These are phyloP conservation scores for Pseudorhiza aurosa DNA, from an alignment of 30 jellyfish, hydroid and myxozoan genomes.

Conservation along the genomic window DNA sequence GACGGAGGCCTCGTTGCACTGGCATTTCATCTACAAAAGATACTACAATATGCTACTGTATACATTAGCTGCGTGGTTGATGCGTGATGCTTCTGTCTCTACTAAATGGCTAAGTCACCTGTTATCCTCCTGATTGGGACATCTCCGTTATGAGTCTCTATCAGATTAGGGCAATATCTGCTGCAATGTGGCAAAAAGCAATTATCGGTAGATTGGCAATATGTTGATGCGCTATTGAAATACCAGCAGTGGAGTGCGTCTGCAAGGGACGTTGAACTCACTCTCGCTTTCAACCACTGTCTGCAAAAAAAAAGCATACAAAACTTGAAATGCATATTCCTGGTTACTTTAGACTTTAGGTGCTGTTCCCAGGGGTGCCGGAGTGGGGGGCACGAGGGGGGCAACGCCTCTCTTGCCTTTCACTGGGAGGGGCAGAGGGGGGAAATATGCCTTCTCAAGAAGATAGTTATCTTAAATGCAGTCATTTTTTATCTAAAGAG, in stretches of 20 bases:
- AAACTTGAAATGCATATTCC: too few relatives aligned
- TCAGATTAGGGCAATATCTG: conserved; percentile 31
- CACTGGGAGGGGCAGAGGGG: too few relatives aligned
- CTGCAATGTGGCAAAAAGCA: conserved; percentile 63
- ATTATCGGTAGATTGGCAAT: conserved; percentile 35
- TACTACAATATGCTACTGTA: not conserved
- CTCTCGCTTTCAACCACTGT: conserved; percentile 57
- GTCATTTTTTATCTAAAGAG: too few relatives aligned
- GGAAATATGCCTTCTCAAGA: too few relatives aligned
- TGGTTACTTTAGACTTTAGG: too few relatives aligned
- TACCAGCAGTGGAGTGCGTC: conserved; percentile 71
- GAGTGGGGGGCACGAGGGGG: too few relatives aligned
- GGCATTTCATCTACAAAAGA: too few relatives aligned
- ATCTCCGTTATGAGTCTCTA: conserved; percentile 46
- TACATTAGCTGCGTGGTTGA: not conserved
- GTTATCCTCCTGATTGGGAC: conserved; percentile 26
- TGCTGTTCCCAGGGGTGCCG: too few relatives aligned
- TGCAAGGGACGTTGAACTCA: conserved; percentile 24
- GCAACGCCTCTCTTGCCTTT: too few relatives aligned
- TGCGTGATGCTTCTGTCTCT: not conserved
- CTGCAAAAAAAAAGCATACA: conserved; percentile 26
- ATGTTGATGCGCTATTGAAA: not conserved
- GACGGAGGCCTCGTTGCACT: too few relatives aligned
- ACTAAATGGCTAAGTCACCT: not conserved
- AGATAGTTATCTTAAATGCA: too few relatives aligned